These are phyloP conservation scores for Leucophora obtusa DNA, from an alignment of 2,888 invertebrate genomes.

Conservation along the genomic window DNA sequence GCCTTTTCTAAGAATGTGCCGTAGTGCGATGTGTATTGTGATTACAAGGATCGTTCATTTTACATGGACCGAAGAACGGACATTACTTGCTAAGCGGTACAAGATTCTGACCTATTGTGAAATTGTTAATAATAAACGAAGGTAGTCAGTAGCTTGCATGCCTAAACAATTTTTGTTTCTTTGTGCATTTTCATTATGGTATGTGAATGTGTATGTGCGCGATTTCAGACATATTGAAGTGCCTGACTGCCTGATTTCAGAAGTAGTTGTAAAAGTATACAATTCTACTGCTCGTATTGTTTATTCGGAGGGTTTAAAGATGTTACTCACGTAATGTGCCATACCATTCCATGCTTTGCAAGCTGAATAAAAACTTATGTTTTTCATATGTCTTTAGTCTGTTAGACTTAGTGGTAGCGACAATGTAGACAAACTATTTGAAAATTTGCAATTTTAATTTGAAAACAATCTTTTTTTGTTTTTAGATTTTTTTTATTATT, in stretches of 20 bases:
- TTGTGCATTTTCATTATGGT: background rate
- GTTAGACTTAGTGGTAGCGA: constrained; percentile 10
- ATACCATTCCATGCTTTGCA: constrained; percentile 39
- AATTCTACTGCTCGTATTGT: background rate
- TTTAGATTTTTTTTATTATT: constrained; percentile 36
- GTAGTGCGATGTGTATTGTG: no score
- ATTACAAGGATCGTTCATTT: no score
- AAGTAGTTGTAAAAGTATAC: constrained; percentile 3
- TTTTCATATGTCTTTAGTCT: constrained; percentile 36
- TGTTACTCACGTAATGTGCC: constrained; percentile 61
- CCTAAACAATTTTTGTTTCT: constrained; percentile 2
- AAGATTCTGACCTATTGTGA: background rate
- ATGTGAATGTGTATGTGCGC: background rate
- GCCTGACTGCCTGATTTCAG: background rate
- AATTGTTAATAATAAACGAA: background rate
- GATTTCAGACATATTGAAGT: background rate
- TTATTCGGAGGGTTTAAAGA: constrained; percentile 40
- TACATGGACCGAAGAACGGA: no score
- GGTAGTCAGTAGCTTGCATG: constrained; percentile 22
- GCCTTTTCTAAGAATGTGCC: no score
- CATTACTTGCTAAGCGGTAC: no score
- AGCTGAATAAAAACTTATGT: constrained; percentile 43
- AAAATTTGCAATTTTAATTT: constrained; percentile 64
- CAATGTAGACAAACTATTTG: constrained; percentile 51
- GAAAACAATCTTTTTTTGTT: constrained; percentile 31